Base-by-base conservation (phyloP, 2,113 vertebrate species). In the Gobio gobio region DNA sequence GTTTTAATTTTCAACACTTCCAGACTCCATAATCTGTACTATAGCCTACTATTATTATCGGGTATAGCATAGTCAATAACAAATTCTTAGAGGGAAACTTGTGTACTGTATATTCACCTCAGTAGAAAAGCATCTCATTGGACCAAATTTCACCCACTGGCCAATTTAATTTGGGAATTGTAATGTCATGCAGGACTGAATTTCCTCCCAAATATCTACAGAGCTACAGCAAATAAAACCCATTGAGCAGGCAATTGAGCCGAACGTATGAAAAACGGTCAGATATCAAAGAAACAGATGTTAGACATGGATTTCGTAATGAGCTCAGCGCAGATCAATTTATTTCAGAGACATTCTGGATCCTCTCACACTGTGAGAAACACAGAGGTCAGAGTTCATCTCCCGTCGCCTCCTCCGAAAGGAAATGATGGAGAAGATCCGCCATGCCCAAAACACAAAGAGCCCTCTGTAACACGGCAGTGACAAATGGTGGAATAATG, bases 401-500 rank as follows among this genome's bases (percentile, higher is more conserved):
- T 66, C 40, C 82, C 54, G 22, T 56, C 7, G 54, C 18, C 7
- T 22, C 54, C 70, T 58, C 36, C n/a, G n/a, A 49, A 61, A 85
- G 59, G 61, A 56, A 59, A 59, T 54, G 82, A 84, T 81, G 59
- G 82, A 84, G 29, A 61, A 86, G 75, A 70, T 73, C 81, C 14
- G 29, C 7, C 14, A 2, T 58, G 40, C 70, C 22, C 24, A 86
- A 87, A 84, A 86, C 73, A 81, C 82, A 84, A 26, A 36, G 72
- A 86, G 29, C 26, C 33, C 49, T 56, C 83, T 68, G 76, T 77
- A 72, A 78, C 75, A 24, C 24, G 86, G 43, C 66, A 78, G 36
- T 86, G 88, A 89, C 63, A 68, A 81, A 84, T 43, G 78, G 75
- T 1, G 20, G 10, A 5, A 70, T 64, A 86, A 86, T 63, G 88